These are phyloP conservation scores for Heteromyza rotundicornis DNA, from an alignment of 2,888 invertebrate species.

Conservation along the genomic window DNA sequence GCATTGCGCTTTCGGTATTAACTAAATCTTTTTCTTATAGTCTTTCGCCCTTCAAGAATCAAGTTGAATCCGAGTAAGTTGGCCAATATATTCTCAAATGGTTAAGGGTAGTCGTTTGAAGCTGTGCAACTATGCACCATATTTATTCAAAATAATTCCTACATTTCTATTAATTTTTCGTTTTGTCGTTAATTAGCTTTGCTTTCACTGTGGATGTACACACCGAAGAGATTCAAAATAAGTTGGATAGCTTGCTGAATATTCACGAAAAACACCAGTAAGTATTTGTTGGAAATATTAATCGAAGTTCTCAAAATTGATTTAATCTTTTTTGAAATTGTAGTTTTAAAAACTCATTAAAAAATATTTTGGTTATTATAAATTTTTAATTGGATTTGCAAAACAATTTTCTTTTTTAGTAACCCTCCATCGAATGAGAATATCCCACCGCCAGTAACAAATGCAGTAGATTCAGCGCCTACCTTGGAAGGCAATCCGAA, in stretches of 20 bases:
- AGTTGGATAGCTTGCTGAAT: conserved; percentile 52
- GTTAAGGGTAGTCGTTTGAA: no score
- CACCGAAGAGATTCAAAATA: conserved; percentile 51
- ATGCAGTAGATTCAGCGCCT: conserved; percentile 33
- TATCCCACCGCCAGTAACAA: conserved; percentile 29
- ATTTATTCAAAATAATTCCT: background rate
- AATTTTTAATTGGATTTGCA: no score
- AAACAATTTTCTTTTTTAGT: conserved; percentile 21
- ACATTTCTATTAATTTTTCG: no score
- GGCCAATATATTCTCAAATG: no score
- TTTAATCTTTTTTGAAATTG: no score
- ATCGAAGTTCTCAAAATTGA: no score
- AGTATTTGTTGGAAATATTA: no score
- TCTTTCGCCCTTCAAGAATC: conserved; percentile 51
- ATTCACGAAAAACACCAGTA: conserved; percentile 39
- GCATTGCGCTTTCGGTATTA: background rate
- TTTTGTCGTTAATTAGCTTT: background rate
- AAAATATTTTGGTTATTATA: no score
- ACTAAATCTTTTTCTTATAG: conserved; percentile 28
- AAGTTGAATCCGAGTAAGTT: conserved; percentile 48
- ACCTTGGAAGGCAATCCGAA: conserved; percentile 43
- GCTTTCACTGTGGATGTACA: conserved; percentile 45
- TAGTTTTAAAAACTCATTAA: no score
- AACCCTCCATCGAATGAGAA: conserved; percentile 27
- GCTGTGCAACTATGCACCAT: no score